phyloP scores from a whole-genome alignment of 2,113 vertebrate species.

The Phainopepla nitens region DNA sequence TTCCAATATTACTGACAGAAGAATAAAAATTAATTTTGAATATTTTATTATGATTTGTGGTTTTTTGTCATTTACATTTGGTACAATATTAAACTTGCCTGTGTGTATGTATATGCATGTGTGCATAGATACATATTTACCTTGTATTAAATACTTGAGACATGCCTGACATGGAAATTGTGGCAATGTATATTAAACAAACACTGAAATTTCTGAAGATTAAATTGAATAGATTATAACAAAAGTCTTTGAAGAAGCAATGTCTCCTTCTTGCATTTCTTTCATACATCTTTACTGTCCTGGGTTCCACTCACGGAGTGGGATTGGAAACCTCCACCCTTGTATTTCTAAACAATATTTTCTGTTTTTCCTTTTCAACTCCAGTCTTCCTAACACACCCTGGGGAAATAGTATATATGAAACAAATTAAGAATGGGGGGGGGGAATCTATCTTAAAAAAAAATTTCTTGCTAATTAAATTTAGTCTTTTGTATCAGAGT shows the following conservation, averaged over 20 bases:
- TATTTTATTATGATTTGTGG: background rate
- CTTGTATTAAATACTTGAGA: background rate
- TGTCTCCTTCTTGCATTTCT: background rate
- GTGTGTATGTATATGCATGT: fast-evolving
- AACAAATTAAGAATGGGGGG: background rate
- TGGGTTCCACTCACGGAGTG: background rate
- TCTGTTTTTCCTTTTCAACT: background rate
- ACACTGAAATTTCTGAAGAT: background rate
- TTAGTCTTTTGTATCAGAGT: background rate
- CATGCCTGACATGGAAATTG: background rate
- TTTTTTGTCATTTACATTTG: background rate
- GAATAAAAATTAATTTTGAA: background rate
- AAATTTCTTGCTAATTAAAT: background rate
- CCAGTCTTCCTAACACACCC: background rate
- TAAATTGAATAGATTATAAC: background rate
- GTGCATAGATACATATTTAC: background rate
- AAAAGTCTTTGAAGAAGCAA: background rate
- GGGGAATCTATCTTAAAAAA: background rate
- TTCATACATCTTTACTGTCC: background rate
- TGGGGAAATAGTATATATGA: background rate
- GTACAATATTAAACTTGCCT: background rate
- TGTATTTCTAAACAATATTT: background rate
- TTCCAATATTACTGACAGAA: background rate
- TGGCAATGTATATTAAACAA: background rate
- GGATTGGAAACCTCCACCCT: background rate